Evolutionary conservation across 2,113 vertebrate genomes (phyloP).

Genomic region (Propithecus coquereli): DNA sequence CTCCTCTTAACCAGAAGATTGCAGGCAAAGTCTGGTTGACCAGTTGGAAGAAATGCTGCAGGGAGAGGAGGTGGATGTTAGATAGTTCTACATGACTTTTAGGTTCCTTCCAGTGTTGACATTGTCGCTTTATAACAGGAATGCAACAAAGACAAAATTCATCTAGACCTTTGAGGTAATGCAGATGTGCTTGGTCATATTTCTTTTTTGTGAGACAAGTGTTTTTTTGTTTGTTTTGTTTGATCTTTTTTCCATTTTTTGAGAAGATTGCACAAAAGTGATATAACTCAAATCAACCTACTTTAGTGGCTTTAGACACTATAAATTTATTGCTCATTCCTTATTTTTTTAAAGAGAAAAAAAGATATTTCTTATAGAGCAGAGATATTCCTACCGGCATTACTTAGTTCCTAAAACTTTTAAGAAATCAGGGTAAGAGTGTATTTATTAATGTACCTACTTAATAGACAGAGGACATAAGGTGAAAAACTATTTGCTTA

Average conservation of each 20-base stretch:
- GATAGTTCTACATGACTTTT: background rate
- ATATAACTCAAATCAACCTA: background rate
- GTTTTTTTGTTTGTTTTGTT: background rate
- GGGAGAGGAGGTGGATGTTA: background rate
- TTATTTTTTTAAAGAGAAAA: background rate
- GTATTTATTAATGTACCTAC: background rate
- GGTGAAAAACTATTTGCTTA: background rate
- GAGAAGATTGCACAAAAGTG: background rate
- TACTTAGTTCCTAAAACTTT: background rate
- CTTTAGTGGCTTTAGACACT: background rate
- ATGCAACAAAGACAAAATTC: background rate
- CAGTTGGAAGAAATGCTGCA: background rate
- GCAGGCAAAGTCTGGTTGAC: background rate
- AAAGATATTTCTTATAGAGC: background rate
- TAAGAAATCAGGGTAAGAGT: background rate
- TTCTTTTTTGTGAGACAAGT: background rate
- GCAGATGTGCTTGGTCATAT: background rate
- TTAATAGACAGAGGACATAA: background rate
- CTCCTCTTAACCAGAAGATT: background rate
- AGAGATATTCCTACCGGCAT: background rate
- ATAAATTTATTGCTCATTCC: background rate
- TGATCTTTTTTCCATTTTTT: background rate
- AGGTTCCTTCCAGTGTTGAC: background rate
- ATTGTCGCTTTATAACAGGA: background rate
- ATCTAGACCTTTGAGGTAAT: background rate